These are phyloP conservation scores for Drosophila nigromelanica DNA, from an alignment of 1,140 invertebrate species.

Conservation along the genomic window DNA sequence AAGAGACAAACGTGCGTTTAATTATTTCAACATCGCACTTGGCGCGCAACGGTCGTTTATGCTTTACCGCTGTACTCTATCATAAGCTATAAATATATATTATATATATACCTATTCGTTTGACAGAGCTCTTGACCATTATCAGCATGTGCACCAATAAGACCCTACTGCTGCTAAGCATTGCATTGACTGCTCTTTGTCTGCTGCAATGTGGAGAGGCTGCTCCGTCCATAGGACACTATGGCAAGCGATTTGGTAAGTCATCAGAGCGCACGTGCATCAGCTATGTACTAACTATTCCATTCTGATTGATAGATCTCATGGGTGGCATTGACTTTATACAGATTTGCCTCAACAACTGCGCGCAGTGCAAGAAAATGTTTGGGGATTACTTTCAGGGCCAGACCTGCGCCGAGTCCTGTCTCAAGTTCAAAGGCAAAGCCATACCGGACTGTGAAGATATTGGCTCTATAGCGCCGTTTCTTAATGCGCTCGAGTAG, in stretches of 20 bases:
- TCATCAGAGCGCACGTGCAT: not conserved
- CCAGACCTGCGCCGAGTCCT: slow-evolving; percentile 91
- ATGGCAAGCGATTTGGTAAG: slow-evolving; percentile 76
- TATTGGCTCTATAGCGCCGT: slow-evolving; percentile 90
- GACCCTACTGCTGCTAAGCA: slow-evolving; percentile 42
- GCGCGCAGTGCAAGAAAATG: slow-evolving; percentile 94
- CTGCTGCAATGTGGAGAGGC: slow-evolving; percentile 51
- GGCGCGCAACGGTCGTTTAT: slow-evolving; percentile 56
- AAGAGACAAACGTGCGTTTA: slow-evolving; percentile 73
- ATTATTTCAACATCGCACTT: slow-evolving; percentile 72
- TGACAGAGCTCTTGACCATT: slow-evolving; percentile 7
- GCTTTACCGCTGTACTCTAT: not conserved
- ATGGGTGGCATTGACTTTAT: slow-evolving; percentile 81
- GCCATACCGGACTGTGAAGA: slow-evolving; percentile 93
- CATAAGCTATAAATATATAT: not conserved
- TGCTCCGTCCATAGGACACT: slow-evolving; percentile 70
- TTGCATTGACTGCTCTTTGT: slow-evolving; percentile 49
- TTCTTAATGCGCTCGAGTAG: slow-evolving; percentile 86
- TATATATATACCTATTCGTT: slow-evolving; percentile 4
- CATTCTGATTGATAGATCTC: slow-evolving; percentile 51
- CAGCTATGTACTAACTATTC: not conserved
- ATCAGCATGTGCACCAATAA: slow-evolving; percentile 59
- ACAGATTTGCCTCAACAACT: slow-evolving; percentile 91
- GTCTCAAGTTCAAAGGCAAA: slow-evolving; percentile 92
- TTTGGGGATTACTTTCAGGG: slow-evolving; percentile 93